Evolutionary conservation across 2,797 vertebrate species (phyloP).

Genomic region (Syndactyla subalaris): DNA sequence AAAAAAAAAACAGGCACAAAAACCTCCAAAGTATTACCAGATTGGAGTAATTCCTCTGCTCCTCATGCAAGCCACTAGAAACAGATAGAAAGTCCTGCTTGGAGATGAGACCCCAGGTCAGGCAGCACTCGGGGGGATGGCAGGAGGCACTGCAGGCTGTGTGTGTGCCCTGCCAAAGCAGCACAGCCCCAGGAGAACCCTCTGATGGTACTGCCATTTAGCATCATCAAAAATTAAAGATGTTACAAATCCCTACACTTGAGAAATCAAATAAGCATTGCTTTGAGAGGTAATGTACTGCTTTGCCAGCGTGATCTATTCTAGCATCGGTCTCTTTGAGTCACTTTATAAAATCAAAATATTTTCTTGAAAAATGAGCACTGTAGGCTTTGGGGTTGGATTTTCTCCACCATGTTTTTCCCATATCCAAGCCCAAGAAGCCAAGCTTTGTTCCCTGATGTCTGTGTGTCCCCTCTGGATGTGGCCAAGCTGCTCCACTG

Average conservation of each 20-base stretch:
- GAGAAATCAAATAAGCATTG: background rate
- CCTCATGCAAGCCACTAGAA: background rate
- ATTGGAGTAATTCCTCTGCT: background rate
- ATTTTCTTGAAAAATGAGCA: background rate
- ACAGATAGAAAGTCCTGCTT: background rate
- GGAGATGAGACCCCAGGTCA: background rate
- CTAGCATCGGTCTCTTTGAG: background rate
- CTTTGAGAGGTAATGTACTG: background rate
- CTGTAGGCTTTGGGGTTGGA: background rate
- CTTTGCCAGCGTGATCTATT: background rate
- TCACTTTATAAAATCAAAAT: background rate
- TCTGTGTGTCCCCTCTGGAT: background rate
- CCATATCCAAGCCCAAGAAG: background rate
- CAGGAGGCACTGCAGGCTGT: background rate
- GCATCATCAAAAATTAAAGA: slow-evolving; percentile 37
- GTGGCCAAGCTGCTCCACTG: background rate
- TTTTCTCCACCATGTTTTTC: background rate
- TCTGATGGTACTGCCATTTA: background rate
- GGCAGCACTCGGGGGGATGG: background rate
- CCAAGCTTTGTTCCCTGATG: background rate
- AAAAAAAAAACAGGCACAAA: rapidly evolving
- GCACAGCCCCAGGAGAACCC: background rate
- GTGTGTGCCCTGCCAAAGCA: background rate
- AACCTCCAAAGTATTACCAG: rapidly evolving
- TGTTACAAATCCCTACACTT: background rate